Evolutionary conservation across 1,140 invertebrate species (phyloP), one percentile per base, ranked within the genome.

Genomic region (Gonatopus flavifemur): DNA sequence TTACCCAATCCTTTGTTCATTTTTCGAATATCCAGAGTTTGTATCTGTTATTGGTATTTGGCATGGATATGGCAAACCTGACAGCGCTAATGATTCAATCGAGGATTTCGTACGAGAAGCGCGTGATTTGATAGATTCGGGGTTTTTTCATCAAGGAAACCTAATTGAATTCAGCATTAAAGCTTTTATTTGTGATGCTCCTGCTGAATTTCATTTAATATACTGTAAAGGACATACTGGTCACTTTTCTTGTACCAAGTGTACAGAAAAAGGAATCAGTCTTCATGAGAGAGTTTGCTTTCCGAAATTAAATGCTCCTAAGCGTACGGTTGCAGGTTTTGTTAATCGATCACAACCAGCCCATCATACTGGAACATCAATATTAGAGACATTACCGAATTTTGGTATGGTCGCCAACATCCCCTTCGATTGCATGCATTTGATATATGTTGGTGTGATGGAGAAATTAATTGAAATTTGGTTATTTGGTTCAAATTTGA

Each of bases 231-330:
- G 41, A 10, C 49, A 52, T 32, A 50, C 30, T 8, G 59, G 59
- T 12, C 60, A 60, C 45, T 52, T 21, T 13, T 53, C 48, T 35
- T 67, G 65, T 38, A 58, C 66, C 12, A 72, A 71, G 46, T 78
- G 75, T 55, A 46, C 22, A 12, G 43, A 59, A 12, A 45, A 63
- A 52, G 65, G 68, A 37, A 48, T 50, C 32, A 64, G 49, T 44
- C 16, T 45, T 8, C 30, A 60, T 20, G 22, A 12, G 44, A 31
- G 57, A 47, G 28, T 64, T 16, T 51, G 36, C 45, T 76, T 75
- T 62, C 47, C 45, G 7, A 33, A 51, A 21, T 20, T 21, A 20
- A 46, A 46, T 32, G 28, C 31, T 13, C 12, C 3, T 22, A 13
- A 41, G 25, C 41, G 56, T 47, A 52, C 25, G 8, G 52, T 55